phyloP scores from a whole-genome alignment of 2,797 vertebrate species.

The Botia almorhae region DNA sequence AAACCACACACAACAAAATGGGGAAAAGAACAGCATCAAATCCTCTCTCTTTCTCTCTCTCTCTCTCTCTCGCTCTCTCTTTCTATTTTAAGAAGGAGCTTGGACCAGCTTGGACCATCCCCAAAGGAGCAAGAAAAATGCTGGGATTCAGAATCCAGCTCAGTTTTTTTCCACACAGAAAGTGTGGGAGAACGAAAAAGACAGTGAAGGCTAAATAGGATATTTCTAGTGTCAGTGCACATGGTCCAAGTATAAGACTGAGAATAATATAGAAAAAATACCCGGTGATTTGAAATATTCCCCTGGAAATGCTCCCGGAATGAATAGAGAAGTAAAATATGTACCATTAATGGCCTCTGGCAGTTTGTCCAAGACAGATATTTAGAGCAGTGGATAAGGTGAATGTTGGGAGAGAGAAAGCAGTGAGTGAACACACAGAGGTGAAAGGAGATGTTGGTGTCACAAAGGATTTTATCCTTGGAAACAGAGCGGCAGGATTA shows the following conservation, averaged over 20 bases:
- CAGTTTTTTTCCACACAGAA: conserved; percentile 31
- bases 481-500: neutral
- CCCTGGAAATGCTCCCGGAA: conserved; percentile 37
- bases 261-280: conserved; percentile 53
- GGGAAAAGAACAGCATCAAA: conserved; percentile 47
- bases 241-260: conserved; percentile 48
- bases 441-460: conserved; percentile 25
- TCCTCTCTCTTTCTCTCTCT: conserved; percentile 10
- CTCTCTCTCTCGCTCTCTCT: conserved; percentile 19
- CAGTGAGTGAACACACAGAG: conserved; percentile 9
- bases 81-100: conserved; percentile 51
- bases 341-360: conserved; percentile 69
- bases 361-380: conserved; percentile 84
- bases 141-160: conserved; percentile 40
- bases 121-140: conserved; percentile 46
- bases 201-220: conserved; percentile 73
- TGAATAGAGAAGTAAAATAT: conserved; percentile 30
- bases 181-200: conserved; percentile 67
- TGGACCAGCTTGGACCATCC: conserved; percentile 31
- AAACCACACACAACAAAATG: conserved; percentile 54
- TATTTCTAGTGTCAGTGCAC: conserved; percentile 52
- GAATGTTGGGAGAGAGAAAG: conserved; percentile 53
- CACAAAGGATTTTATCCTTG: conserved; percentile 13
- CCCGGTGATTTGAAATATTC: conserved; percentile 19
- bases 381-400: conserved; percentile 81